A percentile compares a stretch with the other conserved stretches of the same genome.
Conservation (phyloP, 2,888 invertebrate species). For the Cheiracanthium punctorium region DNA sequence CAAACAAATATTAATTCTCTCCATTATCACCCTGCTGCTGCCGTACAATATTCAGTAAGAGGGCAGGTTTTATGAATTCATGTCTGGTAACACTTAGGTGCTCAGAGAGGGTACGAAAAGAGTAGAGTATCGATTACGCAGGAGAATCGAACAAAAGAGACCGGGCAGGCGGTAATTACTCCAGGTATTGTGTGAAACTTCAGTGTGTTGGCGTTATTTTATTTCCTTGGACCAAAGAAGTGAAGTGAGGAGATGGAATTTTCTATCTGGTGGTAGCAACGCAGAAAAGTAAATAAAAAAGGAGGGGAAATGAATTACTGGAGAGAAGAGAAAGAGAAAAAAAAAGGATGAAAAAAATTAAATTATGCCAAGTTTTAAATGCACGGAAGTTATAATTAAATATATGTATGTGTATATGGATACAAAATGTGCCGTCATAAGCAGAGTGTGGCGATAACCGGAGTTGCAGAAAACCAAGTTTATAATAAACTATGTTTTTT, state of each 20-base stretch:
- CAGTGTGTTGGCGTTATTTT: neutral
- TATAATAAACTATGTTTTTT: too few species aligned
- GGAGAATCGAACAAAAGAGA: constrained; percentile 27
- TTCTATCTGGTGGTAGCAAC: constrained; percentile 7
- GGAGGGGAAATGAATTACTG: neutral
- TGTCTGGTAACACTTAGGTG: neutral
- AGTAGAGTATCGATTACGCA: constrained; percentile 31
- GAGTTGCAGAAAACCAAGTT: too few species aligned
- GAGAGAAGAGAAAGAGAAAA: too few species aligned
- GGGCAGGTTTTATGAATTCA: neutral
- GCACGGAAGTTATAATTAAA: too few species aligned
- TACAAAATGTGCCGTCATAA: too few species aligned
- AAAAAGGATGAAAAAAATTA: too few species aligned
- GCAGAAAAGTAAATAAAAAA: neutral
- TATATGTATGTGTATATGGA: too few species aligned
- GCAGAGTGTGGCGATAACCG: too few species aligned
- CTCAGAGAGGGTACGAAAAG: neutral
- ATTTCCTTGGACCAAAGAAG: neutral
- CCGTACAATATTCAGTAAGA: neutral
- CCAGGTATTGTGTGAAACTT: constrained; percentile 34
- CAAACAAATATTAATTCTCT: too few species aligned
- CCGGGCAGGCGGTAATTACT: constrained; percentile 34
- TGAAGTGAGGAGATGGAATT: neutral
- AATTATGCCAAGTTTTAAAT: too few species aligned
- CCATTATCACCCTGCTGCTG: neutral